phyloP scores from a whole-genome alignment of 1,140 invertebrate species.

The Sinella curviseta region DNA sequence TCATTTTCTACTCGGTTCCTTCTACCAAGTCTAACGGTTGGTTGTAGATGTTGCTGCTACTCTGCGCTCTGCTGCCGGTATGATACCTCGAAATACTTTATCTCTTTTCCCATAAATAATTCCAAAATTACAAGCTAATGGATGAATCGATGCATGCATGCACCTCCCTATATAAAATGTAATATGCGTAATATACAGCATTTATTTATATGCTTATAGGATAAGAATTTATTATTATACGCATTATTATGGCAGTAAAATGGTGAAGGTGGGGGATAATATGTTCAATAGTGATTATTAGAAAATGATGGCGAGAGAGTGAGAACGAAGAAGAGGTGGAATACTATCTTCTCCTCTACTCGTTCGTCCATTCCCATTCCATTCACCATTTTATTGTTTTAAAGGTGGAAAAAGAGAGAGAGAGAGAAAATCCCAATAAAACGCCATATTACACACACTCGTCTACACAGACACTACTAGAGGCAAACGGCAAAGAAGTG shows the following conservation, averaged over 20 bases:
- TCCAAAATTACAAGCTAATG: slow-evolving; percentile 23
- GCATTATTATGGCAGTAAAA: too few species aligned
- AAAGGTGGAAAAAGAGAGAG: not conserved
- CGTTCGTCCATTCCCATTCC: not conserved
- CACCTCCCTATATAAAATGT: too few species aligned
- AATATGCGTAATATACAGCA: too few species aligned
- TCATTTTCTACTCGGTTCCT: too few species aligned
- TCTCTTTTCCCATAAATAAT: slow-evolving; percentile 18
- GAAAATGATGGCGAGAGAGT: not conserved
- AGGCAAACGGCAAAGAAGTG: too few species aligned
- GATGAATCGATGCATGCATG: not conserved
- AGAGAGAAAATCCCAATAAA: not conserved
- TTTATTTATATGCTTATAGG: too few species aligned
- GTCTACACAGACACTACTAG: not conserved
- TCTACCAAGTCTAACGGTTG: too few species aligned
- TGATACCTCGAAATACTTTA: not conserved
- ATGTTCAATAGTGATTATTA: not conserved
- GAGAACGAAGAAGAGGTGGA: not conserved
- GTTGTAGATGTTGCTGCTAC: too few species aligned
- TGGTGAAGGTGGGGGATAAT: not conserved
- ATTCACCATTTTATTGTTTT: not conserved
- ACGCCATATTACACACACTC: not conserved
- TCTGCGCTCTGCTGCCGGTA: not conserved
- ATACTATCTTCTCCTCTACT: too few species aligned
- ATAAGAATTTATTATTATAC: too few species aligned